Evolutionary conservation across 2,797 vertebrate genomes (phyloP), one percentile per base, ranked within the genome.

Genomic region (Nannoperca australis): DNA sequence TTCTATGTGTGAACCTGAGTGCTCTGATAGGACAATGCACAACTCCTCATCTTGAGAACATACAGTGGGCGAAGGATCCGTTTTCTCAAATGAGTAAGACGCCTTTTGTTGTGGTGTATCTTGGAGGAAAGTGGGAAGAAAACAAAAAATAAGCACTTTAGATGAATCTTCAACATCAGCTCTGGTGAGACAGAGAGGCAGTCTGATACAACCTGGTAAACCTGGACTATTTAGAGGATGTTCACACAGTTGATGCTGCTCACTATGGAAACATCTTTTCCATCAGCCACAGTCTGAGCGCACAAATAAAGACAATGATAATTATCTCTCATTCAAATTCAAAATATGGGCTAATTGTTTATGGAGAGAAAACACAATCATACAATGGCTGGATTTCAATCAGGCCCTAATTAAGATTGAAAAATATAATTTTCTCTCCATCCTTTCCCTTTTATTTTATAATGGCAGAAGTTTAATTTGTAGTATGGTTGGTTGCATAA

Each of bases 221-320:
- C 85, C 85, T 95, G 91, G 94, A 96, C 90, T 96, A 95, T 50
- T 95, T 96, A 79, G 95, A 96, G 69, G 95, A 95, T 44, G 94
- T 95, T 22, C 96, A 96, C 83, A 96, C 95, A 0, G 95, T 93
- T 84, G 95, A 96, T 67, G 95, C 95, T 8, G 95, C 95, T 70
- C 94, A 92, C 88, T 94, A 95, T 40, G 96, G 96, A 86, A 96
- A 96, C 93, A 95, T 96, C 83, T 96, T 95, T 90, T 97, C 96
- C 61, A 95, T 96, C 82, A 96, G 96, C 91, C 94, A 95, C 86
- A 94, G 95, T 55, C 95, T 95, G 89, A 92, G 93, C 79, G 20
- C 12, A 34, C 66, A 70, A 78, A 81, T 66, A 70, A 66, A 80
- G 63, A 90, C 82, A 87, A 82, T 80, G 60, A 59, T 76, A 88